Evolutionary conservation across 2,797 vertebrate species (phyloP), one percentile per base, ranked within the genome.

Genomic region (Adelosebastes latens): DNA sequence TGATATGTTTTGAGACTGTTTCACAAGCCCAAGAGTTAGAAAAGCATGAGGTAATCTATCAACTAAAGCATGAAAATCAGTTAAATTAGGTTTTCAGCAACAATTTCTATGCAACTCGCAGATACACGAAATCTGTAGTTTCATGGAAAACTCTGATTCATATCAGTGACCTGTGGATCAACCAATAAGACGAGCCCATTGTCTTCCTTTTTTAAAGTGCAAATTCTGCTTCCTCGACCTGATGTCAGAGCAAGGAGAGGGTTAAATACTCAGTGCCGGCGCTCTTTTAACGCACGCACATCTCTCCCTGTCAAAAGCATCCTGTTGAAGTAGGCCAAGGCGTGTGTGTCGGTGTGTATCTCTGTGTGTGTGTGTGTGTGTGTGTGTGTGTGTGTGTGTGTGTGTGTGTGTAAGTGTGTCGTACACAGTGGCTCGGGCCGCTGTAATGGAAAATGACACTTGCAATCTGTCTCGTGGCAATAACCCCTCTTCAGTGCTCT

Each of bases 401-500:
- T 36, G 69, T 83, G 25, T 67, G 78, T 71, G 78, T 75, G 36
- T 25, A 65, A 52, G 76, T 76, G 79, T 72, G 77, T 84, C 25
- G 64, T 75, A 83, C 87, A 88, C 84, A 85, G 84, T 49, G 86
- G 87, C 88, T 84, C 74, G 25, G 82, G 83, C 91, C 88, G 91
- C 91, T 89, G 87, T 96, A 95, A 96, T 96, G 93, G 94, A 95
- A 96, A 96, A 95, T 95, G 95, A 96, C 95, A 96, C 94, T 94
- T 95, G 93, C 95, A 96, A 96, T 96, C 95, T 96, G 96, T 96
- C 95, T 96, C 89, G 89, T 96, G 94, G 95, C 94, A 95, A 94
- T 95, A 95, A 93, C 94, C 94, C 92, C 92, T 94, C 93, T 94
- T 92, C 92, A 93, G 79, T 66, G 91, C 87, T 92, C 92, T 90